A percentile compares a stretch with the other conserved stretches of the same genome.
phyloP scores from a whole-genome alignment of 2,797 vertebrate genomes.

The Lepidocolaptes lacrymiger region DNA sequence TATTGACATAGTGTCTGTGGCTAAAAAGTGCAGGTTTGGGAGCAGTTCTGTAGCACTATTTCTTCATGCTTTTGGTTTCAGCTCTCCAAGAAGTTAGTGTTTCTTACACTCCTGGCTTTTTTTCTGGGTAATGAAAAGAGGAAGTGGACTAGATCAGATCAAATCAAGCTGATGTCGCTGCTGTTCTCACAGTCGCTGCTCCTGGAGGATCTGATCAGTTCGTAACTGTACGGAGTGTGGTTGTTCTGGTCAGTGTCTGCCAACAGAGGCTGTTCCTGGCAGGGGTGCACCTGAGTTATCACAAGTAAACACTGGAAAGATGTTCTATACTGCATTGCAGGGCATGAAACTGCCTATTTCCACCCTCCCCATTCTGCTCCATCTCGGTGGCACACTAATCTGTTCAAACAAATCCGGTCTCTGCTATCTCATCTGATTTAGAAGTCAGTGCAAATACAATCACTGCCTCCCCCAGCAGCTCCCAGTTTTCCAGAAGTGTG shows the following conservation, averaged over 20 bases:
- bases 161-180: conserved; percentile 8
- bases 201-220: conserved; percentile 6
- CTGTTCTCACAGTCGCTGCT: neutral
- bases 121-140: conserved; percentile 20
- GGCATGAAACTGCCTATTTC: conserved; percentile 17
- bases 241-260: conserved; percentile 32
- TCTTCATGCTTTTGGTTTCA: neutral
- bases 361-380: neutral
- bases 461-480: neutral
- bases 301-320: neutral
- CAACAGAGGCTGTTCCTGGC: conserved; percentile 60
- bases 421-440: neutral
- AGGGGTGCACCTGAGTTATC: conserved; percentile 18
- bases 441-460: neutral
- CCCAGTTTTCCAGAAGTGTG: neutral
- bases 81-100: neutral
- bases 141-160: neutral
- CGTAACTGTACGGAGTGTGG: neutral
- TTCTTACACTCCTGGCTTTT: neutral
- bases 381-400: neutral
- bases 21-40: neutral
- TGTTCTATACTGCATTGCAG: conserved; percentile 52
- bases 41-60: neutral
- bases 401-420: neutral
- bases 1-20: neutral